Conservation (phyloP, 37 sponge, comb jelly and placozoan species). For the Cliona cf. orientalis region DNA sequence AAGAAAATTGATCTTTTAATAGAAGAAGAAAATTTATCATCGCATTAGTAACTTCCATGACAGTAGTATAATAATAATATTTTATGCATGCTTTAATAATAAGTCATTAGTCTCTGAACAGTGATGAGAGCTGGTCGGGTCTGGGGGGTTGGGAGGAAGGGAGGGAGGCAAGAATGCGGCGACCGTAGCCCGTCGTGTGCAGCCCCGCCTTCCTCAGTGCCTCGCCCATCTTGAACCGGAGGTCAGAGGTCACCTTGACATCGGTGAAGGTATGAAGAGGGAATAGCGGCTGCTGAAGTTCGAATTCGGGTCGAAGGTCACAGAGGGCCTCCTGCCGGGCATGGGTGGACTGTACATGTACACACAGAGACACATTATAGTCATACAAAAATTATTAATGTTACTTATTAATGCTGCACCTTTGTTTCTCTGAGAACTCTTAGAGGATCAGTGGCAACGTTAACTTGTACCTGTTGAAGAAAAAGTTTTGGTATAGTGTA, state of each 20-base stretch:
- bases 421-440: slow-evolving; percentile 54
- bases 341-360: neutral
- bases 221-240: slow-evolving; percentile 70
- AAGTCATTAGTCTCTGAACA: too few species aligned
- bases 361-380: neutral
- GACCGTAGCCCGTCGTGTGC: slow-evolving; percentile 77
- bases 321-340: neutral
- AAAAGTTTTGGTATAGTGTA: neutral
- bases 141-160: slow-evolving; percentile 74
- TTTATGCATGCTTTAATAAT: too few species aligned
- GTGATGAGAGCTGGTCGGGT: slow-evolving; percentile 75
- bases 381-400: neutral
- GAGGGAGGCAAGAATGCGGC: slow-evolving; percentile 58
- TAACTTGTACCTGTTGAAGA: slow-evolving; percentile 26
- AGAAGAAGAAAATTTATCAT: too few species aligned
- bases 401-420: neutral
- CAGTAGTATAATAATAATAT: too few species aligned
- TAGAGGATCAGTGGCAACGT: slow-evolving; percentile 45
- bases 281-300: slow-evolving; percentile 46
- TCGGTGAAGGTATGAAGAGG: slow-evolving; percentile 44
- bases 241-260: slow-evolving; percentile 67
- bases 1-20: too few species aligned
- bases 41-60: too few species aligned
- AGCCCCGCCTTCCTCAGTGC: slow-evolving; percentile 88
- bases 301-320: slow-evolving; percentile 8